Percentiles rank a stretch among this genome's conserved stretches.
These are phyloP conservation scores for rabbit (Oryctolagus cuniculus) DNA, from an alignment of 2,113 vertebrate species.

Conservation along the genomic window mOryCun1.1 NC_091441.1:54036501-54037000, in stretches of 20 bases:
- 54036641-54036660: too few relatives aligned
- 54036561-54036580: too few relatives aligned
- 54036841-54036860: not conserved
- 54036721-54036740: not conserved
- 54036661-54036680: too few relatives aligned
- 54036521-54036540: too few relatives aligned
- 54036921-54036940: conserved; percentile 93
- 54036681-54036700: not conserved
- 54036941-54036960: conserved; percentile 94
- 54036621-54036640: too few relatives aligned
- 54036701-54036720: not conserved
- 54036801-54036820: not conserved
- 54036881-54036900: conserved; percentile 82
- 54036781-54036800: not conserved
- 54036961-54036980: conserved; percentile 97
- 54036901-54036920: conserved; percentile 99
- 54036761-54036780: not conserved
- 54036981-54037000: conserved; percentile 97
- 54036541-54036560: too few relatives aligned
- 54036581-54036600: too few relatives aligned
- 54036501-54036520: too few relatives aligned
- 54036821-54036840: conserved; percentile 42
- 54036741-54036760: not conserved
- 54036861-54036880: conserved; percentile 23
- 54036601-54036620: too few relatives aligned